Conservation (phyloP, 2,888 invertebrate genomes). For the Synergus gifuensis region DNA sequence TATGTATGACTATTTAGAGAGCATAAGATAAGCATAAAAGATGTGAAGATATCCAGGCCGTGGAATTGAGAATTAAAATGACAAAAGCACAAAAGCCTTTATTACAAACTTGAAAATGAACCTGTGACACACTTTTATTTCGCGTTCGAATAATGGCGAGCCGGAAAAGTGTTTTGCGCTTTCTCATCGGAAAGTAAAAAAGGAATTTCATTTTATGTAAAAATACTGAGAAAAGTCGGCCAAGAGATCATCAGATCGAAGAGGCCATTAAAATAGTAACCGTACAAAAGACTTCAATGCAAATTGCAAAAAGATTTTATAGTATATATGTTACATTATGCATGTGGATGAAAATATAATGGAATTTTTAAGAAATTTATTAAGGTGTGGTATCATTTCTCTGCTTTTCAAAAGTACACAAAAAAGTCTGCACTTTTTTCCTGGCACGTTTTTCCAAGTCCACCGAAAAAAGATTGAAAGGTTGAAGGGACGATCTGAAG, state of each 20-base stretch:
- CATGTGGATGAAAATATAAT: too few species aligned
- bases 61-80: constrained; percentile 57
- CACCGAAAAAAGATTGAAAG: not conserved
- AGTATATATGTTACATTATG: too few species aligned
- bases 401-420: not conserved
- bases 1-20: not conserved
- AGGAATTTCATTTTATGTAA: not conserved
- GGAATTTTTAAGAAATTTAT: not conserved
- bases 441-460: constrained; percentile 1
- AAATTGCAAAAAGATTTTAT: not conserved
- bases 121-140: constrained; percentile 53
- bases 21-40: not conserved
- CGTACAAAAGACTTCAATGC: not conserved
- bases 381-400: not conserved
- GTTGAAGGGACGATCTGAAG: not conserved
- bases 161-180: not conserved
- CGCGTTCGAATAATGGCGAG: constrained; percentile 45
- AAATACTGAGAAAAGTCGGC: constrained; percentile 19
- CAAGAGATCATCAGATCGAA: not conserved
- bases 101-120: constrained; percentile 56
- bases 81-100: constrained; percentile 60
- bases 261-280: constrained; percentile 15
- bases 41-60: constrained; percentile 48
- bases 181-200: not conserved
- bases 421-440: not conserved